These are phyloP conservation scores for Temnothorax curvispinosus DNA, from an alignment of 1,140 invertebrate genomes.

Conservation along the genomic window DNA sequence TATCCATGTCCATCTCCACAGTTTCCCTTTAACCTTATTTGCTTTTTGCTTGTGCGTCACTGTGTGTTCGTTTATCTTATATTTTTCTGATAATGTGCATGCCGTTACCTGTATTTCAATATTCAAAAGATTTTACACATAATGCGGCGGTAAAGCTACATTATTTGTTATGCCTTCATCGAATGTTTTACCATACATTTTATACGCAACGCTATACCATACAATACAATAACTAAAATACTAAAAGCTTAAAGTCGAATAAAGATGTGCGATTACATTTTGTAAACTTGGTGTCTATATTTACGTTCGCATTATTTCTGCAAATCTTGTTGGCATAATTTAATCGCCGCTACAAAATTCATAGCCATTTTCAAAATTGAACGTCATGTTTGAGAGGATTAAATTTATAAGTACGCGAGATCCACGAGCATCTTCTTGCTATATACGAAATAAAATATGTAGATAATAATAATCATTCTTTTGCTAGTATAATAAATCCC, in stretches of 20 bases:
- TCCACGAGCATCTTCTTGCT: background rate
- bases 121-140: slow-evolving; percentile 19
- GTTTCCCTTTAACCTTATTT: slow-evolving; percentile 83
- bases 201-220: background rate
- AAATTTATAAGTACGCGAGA: background rate
- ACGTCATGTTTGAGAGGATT: background rate
- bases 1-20: slow-evolving; percentile 85
- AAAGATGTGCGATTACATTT: slow-evolving; percentile 1
- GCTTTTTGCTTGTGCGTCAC: slow-evolving; percentile 75
- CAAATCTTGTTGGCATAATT: background rate
- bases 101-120: slow-evolving; percentile 20
- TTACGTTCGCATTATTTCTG: slow-evolving; percentile 1
- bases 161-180: background rate
- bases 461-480: background rate
- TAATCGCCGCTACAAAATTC: background rate
- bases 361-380: background rate
- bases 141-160: background rate
- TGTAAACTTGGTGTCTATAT: background rate
- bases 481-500: background rate
- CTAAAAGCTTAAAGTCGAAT: background rate
- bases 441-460: background rate
- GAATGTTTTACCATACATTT: background rate
- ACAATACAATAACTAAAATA: no score
- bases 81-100: slow-evolving; percentile 68
- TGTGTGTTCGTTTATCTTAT: slow-evolving; percentile 72